Base-by-base conservation (phyloP, 2,888 invertebrate species). In the Merodon equestris region DNA sequence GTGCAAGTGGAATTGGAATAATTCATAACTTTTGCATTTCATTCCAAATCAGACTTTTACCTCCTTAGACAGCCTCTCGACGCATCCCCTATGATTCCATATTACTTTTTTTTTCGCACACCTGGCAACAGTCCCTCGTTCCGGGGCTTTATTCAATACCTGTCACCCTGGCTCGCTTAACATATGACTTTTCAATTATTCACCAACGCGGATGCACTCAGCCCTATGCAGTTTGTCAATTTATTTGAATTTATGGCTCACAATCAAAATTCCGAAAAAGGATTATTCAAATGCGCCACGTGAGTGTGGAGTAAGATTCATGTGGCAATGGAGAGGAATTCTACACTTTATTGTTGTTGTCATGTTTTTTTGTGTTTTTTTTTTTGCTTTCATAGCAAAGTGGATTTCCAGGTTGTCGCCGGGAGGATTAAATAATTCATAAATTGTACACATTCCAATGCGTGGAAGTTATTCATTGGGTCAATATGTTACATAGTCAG, bases 11-110 rank as follows among this genome's bases (percentile, higher is more conserved):
- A 85, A 85, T 83, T 84, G 83, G 85, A 86, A 86, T 86, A 85
- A 86, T 86, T 86, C 86, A 86, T 86, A 83, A 84, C 82, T 85
- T 27, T 83, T 82, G 63, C 75, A 74, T 74, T 83, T 75, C 67
- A 71, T 75, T 79, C 68, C 75, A 70, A 76, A 82, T 81, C 63
- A 61, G 54, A 68, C 73, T 79, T 73, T 63, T 73, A 79, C 79
- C 73, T 79, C 73, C 77, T 79, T 73, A 68, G 77, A 79, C 68
- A 64, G 58, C 18, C 58, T 56, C 57, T n/a, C 15, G n/a, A 34
- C 19, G 27, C 3, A 12, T 27, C 9, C n/a, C 27, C 27, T 7
- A 27, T 27, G 3, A 2, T 27, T 27, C 7, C 7, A 27, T 27
- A 27, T 54, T 66, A 38, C 53, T 66, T 63, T 42, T n/a, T n/a